A percentile compares a stretch with the other conserved stretches of the same genome.
Conservation (phyloP, 2,888 invertebrate species). For the Clusia tigrina region DNA sequence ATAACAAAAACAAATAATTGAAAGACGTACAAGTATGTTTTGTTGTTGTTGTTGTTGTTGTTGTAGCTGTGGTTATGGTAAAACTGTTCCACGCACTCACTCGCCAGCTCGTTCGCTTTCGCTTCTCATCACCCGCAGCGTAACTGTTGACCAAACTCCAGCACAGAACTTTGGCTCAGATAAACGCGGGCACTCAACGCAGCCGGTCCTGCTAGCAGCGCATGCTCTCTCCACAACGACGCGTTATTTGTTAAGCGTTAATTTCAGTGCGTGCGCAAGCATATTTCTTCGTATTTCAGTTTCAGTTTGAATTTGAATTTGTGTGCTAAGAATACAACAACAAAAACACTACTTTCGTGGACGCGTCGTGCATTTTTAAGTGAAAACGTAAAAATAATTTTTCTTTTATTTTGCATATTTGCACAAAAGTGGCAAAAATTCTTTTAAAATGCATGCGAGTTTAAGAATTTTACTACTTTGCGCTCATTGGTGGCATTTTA, state of each 20-base stretch:
- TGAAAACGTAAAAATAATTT: neutral
- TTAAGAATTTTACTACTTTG: constrained; percentile 47
- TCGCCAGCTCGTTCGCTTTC: neutral
- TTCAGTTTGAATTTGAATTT: neutral
- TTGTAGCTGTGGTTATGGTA: constrained; percentile 18
- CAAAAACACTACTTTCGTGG: too few species aligned
- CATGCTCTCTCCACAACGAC: neutral
- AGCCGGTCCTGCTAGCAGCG: constrained; percentile 44
- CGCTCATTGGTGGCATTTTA: constrained; percentile 53
- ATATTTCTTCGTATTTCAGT: neutral
- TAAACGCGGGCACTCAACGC: constrained; percentile 46
- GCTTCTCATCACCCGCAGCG: constrained; percentile 12
- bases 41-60: constrained; percentile 33
- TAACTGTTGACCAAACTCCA: constrained; percentile 53
- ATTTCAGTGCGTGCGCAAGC: neutral
- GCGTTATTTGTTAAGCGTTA: neutral
- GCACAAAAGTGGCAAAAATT: constrained; percentile 20
- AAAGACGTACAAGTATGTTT: constrained; percentile 3
- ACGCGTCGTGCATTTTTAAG: too few species aligned
- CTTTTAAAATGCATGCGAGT: constrained; percentile 45
- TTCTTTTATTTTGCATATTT: neutral
- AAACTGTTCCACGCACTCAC: too few species aligned
- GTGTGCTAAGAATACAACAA: too few species aligned
- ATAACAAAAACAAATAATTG: neutral
- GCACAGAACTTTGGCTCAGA: constrained; percentile 47